These are phyloP conservation scores for Hemibagrus guttatus DNA, from an alignment of 2,797 vertebrate species.

Conservation along the genomic window DNA sequence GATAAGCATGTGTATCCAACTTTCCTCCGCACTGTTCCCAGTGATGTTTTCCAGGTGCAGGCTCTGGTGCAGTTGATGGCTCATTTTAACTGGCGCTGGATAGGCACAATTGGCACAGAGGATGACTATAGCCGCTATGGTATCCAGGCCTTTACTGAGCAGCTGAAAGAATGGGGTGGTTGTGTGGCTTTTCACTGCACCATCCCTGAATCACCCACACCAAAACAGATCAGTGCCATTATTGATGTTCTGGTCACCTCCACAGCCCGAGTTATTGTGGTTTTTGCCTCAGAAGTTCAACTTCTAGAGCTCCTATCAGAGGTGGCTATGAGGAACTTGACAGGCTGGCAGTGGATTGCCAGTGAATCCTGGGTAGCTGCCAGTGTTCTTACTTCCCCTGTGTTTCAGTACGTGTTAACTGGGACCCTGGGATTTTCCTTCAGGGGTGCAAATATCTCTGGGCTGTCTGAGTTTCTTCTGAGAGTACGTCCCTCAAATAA, in stretches of 20 bases:
- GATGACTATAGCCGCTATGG: constrained; percentile 75
- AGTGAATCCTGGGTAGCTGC: constrained; percentile 67
- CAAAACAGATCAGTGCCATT: constrained; percentile 60
- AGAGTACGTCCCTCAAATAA: constrained; percentile 54
- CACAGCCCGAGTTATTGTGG: constrained; percentile 68
- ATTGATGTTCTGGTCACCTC: constrained; percentile 68
- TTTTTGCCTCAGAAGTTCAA: constrained; percentile 72
- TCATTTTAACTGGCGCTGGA: constrained; percentile 76
- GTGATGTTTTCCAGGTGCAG: constrained; percentile 76
- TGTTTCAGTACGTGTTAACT: constrained; percentile 55
- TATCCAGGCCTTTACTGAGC: constrained; percentile 72
- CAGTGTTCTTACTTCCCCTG: constrained; percentile 56
- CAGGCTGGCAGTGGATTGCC: constrained; percentile 62
- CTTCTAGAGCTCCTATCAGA: constrained; percentile 69
- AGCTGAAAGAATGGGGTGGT: constrained; percentile 67
- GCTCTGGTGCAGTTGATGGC: constrained; percentile 75
- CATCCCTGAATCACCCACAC: constrained; percentile 65
- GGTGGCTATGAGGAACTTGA: constrained; percentile 63
- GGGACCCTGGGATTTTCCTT: constrained; percentile 75
- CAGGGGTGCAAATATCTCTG: constrained; percentile 64
- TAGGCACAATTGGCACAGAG: constrained; percentile 75
- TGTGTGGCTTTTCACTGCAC: constrained; percentile 75
- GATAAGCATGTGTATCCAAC: constrained; percentile 73
- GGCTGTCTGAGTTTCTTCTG: constrained; percentile 62
- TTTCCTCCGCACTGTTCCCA: constrained; percentile 78